phyloP scores from a whole-genome alignment of 2,888 invertebrate genomes.

The Dolomedes plantarius region DNA sequence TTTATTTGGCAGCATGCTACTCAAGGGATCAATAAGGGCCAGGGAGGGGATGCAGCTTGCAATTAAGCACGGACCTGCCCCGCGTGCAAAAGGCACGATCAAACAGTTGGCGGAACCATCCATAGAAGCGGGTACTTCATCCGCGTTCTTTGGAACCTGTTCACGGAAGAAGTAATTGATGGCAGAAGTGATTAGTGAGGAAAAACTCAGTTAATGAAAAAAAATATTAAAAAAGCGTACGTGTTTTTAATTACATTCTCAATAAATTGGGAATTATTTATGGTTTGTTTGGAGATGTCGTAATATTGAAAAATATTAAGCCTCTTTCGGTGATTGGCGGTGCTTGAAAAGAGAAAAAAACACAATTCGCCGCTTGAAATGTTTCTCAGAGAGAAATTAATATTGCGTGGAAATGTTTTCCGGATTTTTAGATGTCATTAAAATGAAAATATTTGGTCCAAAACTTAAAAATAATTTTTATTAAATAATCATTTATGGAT shows the following conservation, averaged over 20 bases:
- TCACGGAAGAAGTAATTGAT: not conserved
- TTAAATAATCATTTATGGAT: too few relatives aligned
- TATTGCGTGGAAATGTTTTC: too few relatives aligned
- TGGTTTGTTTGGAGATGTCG: not conserved
- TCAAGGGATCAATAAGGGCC: conserved; percentile 40
- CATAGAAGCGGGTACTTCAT: not conserved
- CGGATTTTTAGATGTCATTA: too few relatives aligned
- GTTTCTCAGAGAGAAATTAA: too few relatives aligned
- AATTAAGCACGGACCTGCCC: conserved; percentile 44
- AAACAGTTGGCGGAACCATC: conserved; percentile 41
- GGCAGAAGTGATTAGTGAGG: not conserved
- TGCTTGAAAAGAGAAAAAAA: too few relatives aligned
- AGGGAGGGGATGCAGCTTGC: not conserved
- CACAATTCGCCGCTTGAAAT: too few relatives aligned
- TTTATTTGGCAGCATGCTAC: conserved; percentile 43
- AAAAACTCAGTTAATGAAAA: not conserved
- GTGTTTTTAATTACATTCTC: not conserved
- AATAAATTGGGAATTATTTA: not conserved
- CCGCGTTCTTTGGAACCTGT: not conserved
- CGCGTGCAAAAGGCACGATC: conserved; percentile 30
- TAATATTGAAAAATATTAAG: too few relatives aligned
- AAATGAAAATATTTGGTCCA: too few relatives aligned
- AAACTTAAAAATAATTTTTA: too few relatives aligned
- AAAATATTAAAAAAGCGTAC: too few relatives aligned
- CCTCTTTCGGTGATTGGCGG: too few relatives aligned